Evolutionary conservation across 2,888 invertebrate genomes (phyloP), one percentile per base, ranked within the genome.

Genomic region (Chrysolina haemoptera): DNA sequence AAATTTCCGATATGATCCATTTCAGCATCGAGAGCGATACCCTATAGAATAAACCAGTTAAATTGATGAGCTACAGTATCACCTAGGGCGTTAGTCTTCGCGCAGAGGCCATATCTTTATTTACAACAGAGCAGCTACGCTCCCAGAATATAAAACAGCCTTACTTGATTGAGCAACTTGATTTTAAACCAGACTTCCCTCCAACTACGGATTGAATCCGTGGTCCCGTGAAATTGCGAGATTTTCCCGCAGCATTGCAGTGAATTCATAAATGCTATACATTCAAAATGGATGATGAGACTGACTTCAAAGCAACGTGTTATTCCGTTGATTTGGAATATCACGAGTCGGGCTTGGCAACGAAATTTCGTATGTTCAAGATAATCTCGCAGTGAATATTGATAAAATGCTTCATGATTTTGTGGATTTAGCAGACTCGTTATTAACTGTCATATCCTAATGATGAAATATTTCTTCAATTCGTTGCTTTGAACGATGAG

Each of bases 141-240:
- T 78, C 62, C 78, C 80, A 81, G 88, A 88, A 88, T 88, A 88
- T 84, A 84, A 87, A 88, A 79, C 83, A 86, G 86, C 79, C 79
- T 75, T 79, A 83, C 86, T 87, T 88, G 88, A 88, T 88, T 88
- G 88, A 88, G 87, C 86, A 85, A 84, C 88, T 87, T 87, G 88
- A 88, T 88, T 88, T 88, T 87, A 87, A 87, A 87, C 86, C 86
- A 83, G 85, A 85, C 85, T 83, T 83, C 80, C 85, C 82, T 80
- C 80, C 79, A 82, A 82, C 84, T 82, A 82, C 82, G 83, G 85
- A 86, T 86, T 86, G 86, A 86, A 86, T 86, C 86, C 85, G 83
- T 83, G 81, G 78, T 77, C 77, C 77, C 78, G 74, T 75, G 80
- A 80, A 81, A 82, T 78, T 80, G 81, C 80, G 82, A 71, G 74